These are phyloP conservation scores for Procambarus clarkii DNA, from an alignment of 1,140 invertebrate genomes.

Conservation along the genomic window DNA sequence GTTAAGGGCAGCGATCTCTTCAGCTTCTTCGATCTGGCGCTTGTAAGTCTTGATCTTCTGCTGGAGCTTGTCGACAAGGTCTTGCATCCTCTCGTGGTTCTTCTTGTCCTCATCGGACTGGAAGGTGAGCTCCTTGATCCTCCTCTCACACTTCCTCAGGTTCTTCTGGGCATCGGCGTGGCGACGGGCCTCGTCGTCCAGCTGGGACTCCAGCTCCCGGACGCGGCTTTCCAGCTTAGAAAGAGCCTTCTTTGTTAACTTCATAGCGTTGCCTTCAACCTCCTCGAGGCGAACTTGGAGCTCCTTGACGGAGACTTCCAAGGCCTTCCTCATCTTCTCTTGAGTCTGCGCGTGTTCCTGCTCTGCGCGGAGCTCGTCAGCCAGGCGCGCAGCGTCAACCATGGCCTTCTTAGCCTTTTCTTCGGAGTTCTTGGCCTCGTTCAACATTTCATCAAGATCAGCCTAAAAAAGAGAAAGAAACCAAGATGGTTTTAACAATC, in stretches of 20 bases:
- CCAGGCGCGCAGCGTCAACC: slow-evolving; percentile 61
- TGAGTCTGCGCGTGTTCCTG: slow-evolving; percentile 62
- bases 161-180: slow-evolving; percentile 64
- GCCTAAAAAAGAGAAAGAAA: slow-evolving; percentile 26
- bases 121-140: slow-evolving; percentile 67
- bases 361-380: slow-evolving; percentile 60
- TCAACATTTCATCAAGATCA: slow-evolving; percentile 65
- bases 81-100: slow-evolving; percentile 79
- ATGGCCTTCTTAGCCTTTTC: slow-evolving; percentile 65
- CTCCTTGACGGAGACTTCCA: slow-evolving; percentile 74
- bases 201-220: slow-evolving; percentile 51
- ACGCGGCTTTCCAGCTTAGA: slow-evolving; percentile 77
- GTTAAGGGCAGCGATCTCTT: slow-evolving; percentile 63
- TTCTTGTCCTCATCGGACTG: slow-evolving; percentile 77
- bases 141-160: slow-evolving; percentile 66
- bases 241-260: slow-evolving; percentile 76
- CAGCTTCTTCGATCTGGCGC: slow-evolving; percentile 65
- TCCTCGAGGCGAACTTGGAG: slow-evolving; percentile 80
- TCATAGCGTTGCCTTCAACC: slow-evolving; percentile 77
- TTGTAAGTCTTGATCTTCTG: slow-evolving; percentile 68
- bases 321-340: slow-evolving; percentile 61
- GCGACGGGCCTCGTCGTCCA: slow-evolving; percentile 61
- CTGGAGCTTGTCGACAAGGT: slow-evolving; percentile 65
- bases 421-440: slow-evolving; percentile 64
- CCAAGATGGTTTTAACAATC: background rate